Conservation (phyloP, 37 sponge, comb jelly and placozoan genomes). For the Ianthella basta region DNA sequence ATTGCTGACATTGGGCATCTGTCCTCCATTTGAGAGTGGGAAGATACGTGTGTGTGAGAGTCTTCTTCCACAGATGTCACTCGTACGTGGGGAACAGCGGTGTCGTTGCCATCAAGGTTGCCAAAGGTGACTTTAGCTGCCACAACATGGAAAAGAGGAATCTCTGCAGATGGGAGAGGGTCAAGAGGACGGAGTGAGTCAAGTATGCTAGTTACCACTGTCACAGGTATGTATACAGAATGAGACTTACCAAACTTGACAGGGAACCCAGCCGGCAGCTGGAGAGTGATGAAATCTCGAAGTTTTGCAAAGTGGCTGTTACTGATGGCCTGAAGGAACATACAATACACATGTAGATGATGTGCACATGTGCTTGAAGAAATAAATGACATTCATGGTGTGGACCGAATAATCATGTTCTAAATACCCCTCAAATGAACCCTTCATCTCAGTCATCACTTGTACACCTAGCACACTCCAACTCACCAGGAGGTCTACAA, state of each 20-base stretch:
- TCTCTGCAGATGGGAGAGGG: slow-evolving; percentile 61
- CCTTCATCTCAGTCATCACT: no score
- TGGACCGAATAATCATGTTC: no score
- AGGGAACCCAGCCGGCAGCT: slow-evolving; percentile 97
- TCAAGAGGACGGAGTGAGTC: not conserved
- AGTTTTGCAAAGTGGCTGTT: slow-evolving; percentile 94
- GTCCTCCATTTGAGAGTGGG: not conserved
- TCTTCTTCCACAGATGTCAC: slow-evolving; percentile 19
- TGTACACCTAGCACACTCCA: no score
- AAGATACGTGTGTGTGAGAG: not conserved
- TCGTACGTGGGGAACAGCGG: slow-evolving; percentile 60
- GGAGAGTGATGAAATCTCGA: slow-evolving; percentile 93
- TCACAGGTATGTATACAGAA: no score
- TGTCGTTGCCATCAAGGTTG: slow-evolving; percentile 74
- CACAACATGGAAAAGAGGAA: slow-evolving; percentile 96
- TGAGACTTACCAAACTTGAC: slow-evolving; percentile 84
- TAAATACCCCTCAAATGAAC: no score
- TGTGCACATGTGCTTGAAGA: no score
- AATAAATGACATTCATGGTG: no score
- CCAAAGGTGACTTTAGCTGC: slow-evolving; percentile 91
- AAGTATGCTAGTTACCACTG: not conserved
- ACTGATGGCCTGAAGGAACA: slow-evolving; percentile 49
- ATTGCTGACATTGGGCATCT: not conserved
- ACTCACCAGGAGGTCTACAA: slow-evolving; percentile 88
- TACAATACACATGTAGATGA: not conserved